Evolutionary conservation across 2,113 vertebrate species (phyloP), one percentile per base, ranked within the genome.

Genomic region (Gadus macrocephalus): DNA sequence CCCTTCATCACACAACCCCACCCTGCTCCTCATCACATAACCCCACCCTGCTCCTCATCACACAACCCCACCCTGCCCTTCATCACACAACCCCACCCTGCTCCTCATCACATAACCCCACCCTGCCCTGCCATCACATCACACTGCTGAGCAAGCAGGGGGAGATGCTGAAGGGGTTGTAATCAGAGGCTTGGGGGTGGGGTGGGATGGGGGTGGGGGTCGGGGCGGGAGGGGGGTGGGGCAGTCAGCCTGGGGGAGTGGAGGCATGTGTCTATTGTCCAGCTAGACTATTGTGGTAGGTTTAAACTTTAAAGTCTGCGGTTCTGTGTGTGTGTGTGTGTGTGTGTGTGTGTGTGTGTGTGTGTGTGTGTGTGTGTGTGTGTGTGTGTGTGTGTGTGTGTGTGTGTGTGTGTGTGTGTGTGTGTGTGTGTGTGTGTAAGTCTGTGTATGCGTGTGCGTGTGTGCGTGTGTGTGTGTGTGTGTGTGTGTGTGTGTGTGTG

Each of bases 201-300:
- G 74, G 76, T 19, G 70, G 74, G 28, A 78, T 81, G 80, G 49
- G 64, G 28, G 79, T 49, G 11, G 14, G 19, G 68, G 17, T 62
- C 49, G 68, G 68, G 74, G 76, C 17, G 70, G 74, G 28, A 78
- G 81, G 80, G 49, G 64, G 28, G 79, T 83, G 80, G 53, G 17
- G 66, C 71, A 65, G 75, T 71, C 63, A 79, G 74, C 78, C 4
- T 25, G 74, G 80, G 79, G 86, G 84, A 68, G 69, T 73, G 79
- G 75, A 75, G 88, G 87, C 89, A 91, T 90, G 90, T 83, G 90
- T 84, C 88, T 84, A 87, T 91, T 91, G 89, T 90, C 70, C 76
- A 71, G 35, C 28, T 19, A 4, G 55, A 66, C 68, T 68, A 82
- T 88, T 88, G 85, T 88, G n/a, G 61, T 72, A 78, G 79, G 68